A percentile compares a stretch with the other conserved stretches of the same genome.
These are phyloP conservation scores for Drosophila sp. DNA, from an alignment of 1,140 invertebrate species.

Conservation along the genomic window DNA sequence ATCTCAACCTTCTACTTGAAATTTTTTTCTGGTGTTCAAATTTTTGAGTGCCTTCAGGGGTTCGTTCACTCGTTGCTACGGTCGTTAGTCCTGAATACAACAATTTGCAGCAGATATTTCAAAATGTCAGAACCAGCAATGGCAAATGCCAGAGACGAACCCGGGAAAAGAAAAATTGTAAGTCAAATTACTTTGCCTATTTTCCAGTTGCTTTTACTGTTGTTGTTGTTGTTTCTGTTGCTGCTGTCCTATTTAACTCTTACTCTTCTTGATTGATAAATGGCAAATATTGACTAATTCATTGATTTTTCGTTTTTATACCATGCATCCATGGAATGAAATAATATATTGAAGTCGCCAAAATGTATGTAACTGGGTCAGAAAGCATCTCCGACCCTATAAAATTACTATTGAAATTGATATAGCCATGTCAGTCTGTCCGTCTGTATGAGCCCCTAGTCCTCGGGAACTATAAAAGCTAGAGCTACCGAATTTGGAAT, in stretches of 20 bases:
- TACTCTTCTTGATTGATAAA: conserved; percentile 11
- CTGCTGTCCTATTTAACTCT: not conserved
- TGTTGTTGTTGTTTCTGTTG: not conserved
- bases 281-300: conserved; percentile 12
- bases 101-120: conserved; percentile 73
- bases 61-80: conserved; percentile 35
- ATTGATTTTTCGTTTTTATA: not conserved
- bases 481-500: too few relatives aligned
- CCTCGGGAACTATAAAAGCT: too few relatives aligned
- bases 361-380: too few relatives aligned
- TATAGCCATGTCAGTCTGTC: too few relatives aligned
- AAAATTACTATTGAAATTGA: too few relatives aligned
- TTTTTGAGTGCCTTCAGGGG: conserved; percentile 30
- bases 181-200: conserved; percentile 46
- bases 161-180: conserved; percentile 45
- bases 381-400: too few relatives aligned
- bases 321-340: too few relatives aligned
- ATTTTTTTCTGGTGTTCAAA: conserved; percentile 1
- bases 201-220: not conserved
- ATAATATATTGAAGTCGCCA: too few relatives aligned
- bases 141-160: conserved; percentile 63
- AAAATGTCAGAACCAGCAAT: conserved; percentile 73
- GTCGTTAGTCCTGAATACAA: conserved; percentile 64
- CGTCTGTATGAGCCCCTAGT: too few relatives aligned
- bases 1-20: not conserved